Conservation (phyloP, 2,113 vertebrate species). For the Chaetodon auriga region DNA sequence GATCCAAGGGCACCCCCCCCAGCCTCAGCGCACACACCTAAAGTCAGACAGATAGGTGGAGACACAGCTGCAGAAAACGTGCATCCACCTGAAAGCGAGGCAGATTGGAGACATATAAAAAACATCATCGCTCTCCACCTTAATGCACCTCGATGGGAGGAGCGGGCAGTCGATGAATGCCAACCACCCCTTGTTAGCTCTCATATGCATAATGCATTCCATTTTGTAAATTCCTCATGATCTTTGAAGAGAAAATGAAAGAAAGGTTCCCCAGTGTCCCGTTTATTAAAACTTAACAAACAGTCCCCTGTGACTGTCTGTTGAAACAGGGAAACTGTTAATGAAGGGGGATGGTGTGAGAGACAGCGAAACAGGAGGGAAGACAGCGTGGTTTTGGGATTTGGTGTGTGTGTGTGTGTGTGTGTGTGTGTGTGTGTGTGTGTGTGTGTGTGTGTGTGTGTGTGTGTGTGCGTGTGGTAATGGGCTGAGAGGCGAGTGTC, state of each 20-base stretch:
- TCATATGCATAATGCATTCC: constrained; percentile 8
- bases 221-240: constrained; percentile 23
- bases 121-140: not conserved
- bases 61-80: not conserved
- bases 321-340: constrained; percentile 83
- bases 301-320: constrained; percentile 84
- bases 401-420: constrained; percentile 31
- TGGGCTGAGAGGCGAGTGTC: constrained; percentile 75
- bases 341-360: constrained; percentile 64
- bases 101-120: not conserved
- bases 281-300: constrained; percentile 65
- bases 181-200: not conserved
- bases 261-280: constrained; percentile 29
- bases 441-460: constrained; percentile 39
- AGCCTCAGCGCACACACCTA: constrained; percentile 17
- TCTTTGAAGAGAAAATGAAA: constrained; percentile 38
- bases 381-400: constrained; percentile 51
- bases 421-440: constrained; percentile 26
- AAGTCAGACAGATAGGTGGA: constrained; percentile 21
- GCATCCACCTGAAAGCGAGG: not conserved
- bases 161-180: not conserved
- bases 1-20: constrained; percentile 52
- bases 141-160: not conserved
- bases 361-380: constrained; percentile 69
- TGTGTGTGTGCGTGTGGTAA: constrained; percentile 53